Evolutionary conservation across 2,797 vertebrate genomes (phyloP), one percentile per base, ranked within the genome.

Genomic region (Peromyscus aztecus): DNA sequence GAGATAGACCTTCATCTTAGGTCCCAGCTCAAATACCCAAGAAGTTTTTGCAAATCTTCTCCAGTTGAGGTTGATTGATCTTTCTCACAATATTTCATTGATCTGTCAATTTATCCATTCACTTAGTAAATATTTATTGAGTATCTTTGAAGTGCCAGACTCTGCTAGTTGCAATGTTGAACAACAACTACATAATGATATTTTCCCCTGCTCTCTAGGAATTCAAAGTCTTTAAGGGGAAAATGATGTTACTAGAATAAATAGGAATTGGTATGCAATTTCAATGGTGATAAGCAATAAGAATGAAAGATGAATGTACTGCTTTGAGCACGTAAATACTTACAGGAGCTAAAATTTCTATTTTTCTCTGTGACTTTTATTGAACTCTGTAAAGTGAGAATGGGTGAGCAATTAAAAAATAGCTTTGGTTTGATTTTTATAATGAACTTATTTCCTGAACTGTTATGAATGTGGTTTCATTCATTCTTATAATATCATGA

Each of bases 61-160:
- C 52, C 83, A 89, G 23, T 90, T 94, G 77, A 21, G 24, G 89
- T 80, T 95, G 71, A 75, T 65, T 76, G 63, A 31, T 92, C 16
- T 90, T 90, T 96, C 43, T 71, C 34, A 67, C 29, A 81, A 89
- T 8, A 65, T 57, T 90, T 90, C 27, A 80, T 67, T 55, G n/a
- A 31, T 88, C 43, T 90, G 46, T 92, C 76, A 37, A 85, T 67
- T 94, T 71, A 87, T 81, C 89, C 16, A 95, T 75, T 95, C 34
- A 76, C 83, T 83, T 76, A 10, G 10, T 89, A 91, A 95, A 61
- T 90, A 93, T 94, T 87, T 95, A 90, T 49, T 94, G 46, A 94
- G 46, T 16, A 24, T 91, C 81, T 93, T 55, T 27, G 52, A 46
- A 77, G 27, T 73, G 59, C 19, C 34, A 61, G 29, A 34, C 31